Conservation (phyloP, 2,113 vertebrate genomes). For the Phycodurus eques region DNA sequence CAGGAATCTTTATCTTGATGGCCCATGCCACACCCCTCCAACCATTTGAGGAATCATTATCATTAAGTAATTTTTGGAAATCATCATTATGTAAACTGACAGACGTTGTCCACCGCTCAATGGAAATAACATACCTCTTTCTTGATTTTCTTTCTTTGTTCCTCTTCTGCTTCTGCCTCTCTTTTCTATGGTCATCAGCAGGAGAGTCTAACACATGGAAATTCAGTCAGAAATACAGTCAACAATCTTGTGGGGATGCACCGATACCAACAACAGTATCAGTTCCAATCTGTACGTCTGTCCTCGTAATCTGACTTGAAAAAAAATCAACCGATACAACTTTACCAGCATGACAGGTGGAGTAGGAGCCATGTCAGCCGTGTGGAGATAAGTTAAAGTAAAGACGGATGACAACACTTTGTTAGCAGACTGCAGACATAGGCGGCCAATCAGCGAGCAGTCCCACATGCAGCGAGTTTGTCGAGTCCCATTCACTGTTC, state of each 20-base stretch:
- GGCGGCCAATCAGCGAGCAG: too few species aligned
- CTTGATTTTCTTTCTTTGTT: constrained; percentile 81
- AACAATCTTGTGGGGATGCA: background rate
- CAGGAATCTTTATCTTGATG: background rate
- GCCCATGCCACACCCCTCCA: background rate
- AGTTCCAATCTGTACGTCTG: background rate
- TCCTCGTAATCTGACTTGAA: background rate
- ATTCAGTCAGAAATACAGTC: background rate
- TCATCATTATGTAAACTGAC: background rate
- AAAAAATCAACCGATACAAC: background rate
- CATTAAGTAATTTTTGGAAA: background rate
- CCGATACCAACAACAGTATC: background rate
- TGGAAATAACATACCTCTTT: constrained; percentile 77
- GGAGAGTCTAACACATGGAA: constrained; percentile 63
- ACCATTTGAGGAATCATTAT: background rate
- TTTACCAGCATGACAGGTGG: background rate
- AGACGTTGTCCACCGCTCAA: background rate
- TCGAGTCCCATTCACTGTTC: too few species aligned
- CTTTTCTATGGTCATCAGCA: constrained; percentile 76
- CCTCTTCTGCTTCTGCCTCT: constrained; percentile 80
- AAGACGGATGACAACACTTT: too few species aligned
- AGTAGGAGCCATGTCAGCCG: background rate
- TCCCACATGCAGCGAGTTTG: too few species aligned
- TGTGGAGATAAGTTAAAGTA: too few species aligned
- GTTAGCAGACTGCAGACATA: too few species aligned